Evolutionary conservation across 2,797 vertebrate species (phyloP), one percentile per base, ranked within the genome.

Genomic region (Thripadectes ignobilis): DNA sequence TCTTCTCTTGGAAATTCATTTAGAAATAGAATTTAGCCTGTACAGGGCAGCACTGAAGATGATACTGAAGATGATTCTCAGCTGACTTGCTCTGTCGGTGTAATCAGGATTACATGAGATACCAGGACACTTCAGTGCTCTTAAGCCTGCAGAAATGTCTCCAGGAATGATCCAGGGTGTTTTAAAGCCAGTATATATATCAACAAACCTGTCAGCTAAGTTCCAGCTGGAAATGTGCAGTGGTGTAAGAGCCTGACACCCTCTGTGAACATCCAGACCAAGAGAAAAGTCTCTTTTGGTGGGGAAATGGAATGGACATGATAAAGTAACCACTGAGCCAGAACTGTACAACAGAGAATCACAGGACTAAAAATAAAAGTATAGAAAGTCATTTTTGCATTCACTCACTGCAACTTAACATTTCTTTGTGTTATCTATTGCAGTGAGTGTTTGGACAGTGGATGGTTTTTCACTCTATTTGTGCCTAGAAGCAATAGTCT

Each of bases 121-220:
- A 79, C 52, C 5, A 1, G 61, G 80, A 43, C 78, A 49, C 58
- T 94, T 94, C 91, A 82, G 77, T 75, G 79, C 89, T 94, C 90
- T 66, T 89, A 67, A 92, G 55, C 55, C 77, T 67, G 67, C 85
- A 79, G 74, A 96, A 87, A 66, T 46, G 71, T 96, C 94, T 90
- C 52, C 73, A 69, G 83, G 52, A 96, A 58, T 67, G 95, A 96
- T 82, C 91, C 58, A 69, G 59, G 83, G 89, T 94, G 87, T 88
- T 96, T 92, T 91, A 79, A 58, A 86, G 83, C 67, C 54, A 57
- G 57, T 71, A 67, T 80, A 84, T 90, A 62, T 88, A 93, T 86
- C 96, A 95, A 94, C 93, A 88, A 84, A 90, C 90, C 88, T 95
- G 85, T 95, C 94, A 93, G 79, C 95, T 79, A 43, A 86, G 79